phyloP scores from a whole-genome alignment of 2,797 vertebrate genomes.

The Morelia viridis region DNA sequence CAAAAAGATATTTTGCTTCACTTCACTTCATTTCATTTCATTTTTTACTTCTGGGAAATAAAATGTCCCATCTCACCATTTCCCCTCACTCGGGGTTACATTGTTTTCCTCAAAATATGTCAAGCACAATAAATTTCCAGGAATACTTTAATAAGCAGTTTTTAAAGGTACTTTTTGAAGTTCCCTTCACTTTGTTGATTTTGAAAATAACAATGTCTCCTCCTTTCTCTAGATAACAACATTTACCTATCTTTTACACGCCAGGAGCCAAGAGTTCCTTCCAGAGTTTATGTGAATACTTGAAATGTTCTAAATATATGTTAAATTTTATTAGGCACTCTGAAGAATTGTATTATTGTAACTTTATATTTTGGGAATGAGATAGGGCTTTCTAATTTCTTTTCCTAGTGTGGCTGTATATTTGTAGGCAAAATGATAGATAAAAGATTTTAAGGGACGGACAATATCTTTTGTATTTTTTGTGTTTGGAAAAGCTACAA shows the following conservation, averaged over 20 bases:
- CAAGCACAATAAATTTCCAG: neutral
- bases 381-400: neutral
- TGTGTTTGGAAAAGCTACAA: neutral
- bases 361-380: neutral
- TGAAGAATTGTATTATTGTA: neutral
- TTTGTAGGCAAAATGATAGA: neutral
- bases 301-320: neutral
- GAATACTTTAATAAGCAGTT: neutral
- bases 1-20: slow-evolving; percentile 1
- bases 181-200: neutral
- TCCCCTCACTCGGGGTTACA: neutral
- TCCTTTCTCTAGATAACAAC: neutral
- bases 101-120: neutral
- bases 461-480: neutral
- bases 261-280: neutral
- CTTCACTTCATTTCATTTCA: neutral
- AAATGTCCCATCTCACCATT: neutral
- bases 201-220: neutral
- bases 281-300: neutral
- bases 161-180: neutral
- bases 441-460: neutral
- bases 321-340: neutral
- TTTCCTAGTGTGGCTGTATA: no score
- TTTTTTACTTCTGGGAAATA: neutral
- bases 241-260: neutral